Conservation (phyloP, 2,113 vertebrate genomes). For the Mirza zaza region DNA sequence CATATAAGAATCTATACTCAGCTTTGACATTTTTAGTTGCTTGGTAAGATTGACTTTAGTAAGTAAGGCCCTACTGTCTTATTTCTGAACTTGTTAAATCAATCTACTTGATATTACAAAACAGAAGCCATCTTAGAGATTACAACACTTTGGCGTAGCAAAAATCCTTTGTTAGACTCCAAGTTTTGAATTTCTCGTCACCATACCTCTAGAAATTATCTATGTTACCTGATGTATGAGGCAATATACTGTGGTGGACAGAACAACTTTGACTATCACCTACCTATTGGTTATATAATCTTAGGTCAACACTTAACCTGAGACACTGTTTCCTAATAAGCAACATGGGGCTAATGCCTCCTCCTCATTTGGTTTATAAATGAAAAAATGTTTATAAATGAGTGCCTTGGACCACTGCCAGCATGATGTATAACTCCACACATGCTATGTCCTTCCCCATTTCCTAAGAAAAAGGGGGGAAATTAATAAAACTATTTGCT, state of each 20-base stretch:
- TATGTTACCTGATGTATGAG: not conserved
- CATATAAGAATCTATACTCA: not conserved
- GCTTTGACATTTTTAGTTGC: not conserved
- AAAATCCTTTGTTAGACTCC: constrained; percentile 43
- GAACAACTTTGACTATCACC: not conserved
- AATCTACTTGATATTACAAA: not conserved
- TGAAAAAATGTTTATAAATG: not conserved
- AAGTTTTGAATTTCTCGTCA: not conserved
- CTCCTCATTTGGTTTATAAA: not conserved
- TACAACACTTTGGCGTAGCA: constrained; percentile 5
- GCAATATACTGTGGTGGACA: not conserved
- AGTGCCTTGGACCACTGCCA: not conserved
- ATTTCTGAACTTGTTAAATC: not conserved
- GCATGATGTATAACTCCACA: not conserved
- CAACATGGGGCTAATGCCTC: not conserved
- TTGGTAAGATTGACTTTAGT: not conserved
- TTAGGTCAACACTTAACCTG: not conserved
- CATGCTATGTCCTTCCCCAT: not conserved
- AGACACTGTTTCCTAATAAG: not conserved
- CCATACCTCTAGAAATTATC: not conserved
- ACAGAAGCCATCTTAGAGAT: not conserved
- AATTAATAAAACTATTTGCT: constrained; percentile 21
- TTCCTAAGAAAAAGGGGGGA: constrained; percentile 19
- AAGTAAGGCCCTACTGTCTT: not conserved
- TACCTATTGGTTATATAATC: not conserved